phyloP scores from a whole-genome alignment of 1,140 invertebrate species.

The Anastrepha obliqua region DNA sequence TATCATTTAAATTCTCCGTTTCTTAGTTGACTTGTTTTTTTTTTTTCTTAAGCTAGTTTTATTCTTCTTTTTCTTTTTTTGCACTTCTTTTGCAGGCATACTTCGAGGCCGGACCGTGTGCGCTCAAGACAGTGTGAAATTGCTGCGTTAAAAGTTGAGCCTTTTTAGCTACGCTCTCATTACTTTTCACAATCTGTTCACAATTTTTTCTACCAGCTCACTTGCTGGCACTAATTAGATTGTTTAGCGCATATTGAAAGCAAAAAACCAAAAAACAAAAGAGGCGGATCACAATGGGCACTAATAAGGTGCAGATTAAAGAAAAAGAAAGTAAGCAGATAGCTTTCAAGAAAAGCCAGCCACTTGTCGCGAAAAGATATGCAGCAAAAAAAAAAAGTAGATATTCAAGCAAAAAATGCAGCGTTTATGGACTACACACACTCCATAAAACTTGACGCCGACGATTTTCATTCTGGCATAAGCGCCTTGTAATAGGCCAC shows the following conservation, averaged over 20 bases:
- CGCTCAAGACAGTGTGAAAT: slow-evolving; percentile 40
- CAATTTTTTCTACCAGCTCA: background rate
- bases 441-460: slow-evolving; percentile 43
- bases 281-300: background rate
- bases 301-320: background rate
- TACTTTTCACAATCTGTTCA: background rate
- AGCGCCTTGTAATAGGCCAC: slow-evolving; percentile 34
- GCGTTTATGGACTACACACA: slow-evolving; percentile 44
- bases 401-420: background rate
- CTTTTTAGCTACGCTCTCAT: slow-evolving; percentile 1
- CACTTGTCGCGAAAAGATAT: background rate
- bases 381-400: background rate
- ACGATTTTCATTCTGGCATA: background rate
- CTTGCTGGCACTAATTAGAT: slow-evolving; percentile 34
- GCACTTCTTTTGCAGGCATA: background rate
- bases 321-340: background rate
- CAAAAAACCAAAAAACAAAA: background rate
- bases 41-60: background rate
- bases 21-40: background rate
- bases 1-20: background rate
- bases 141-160: slow-evolving; percentile 35
- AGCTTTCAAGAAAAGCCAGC: background rate
- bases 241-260: slow-evolving; percentile 30
- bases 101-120: background rate
- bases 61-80: background rate